Conservation (phyloP, 2,797 vertebrate genomes). For the Sebastes hubbsi region DNA sequence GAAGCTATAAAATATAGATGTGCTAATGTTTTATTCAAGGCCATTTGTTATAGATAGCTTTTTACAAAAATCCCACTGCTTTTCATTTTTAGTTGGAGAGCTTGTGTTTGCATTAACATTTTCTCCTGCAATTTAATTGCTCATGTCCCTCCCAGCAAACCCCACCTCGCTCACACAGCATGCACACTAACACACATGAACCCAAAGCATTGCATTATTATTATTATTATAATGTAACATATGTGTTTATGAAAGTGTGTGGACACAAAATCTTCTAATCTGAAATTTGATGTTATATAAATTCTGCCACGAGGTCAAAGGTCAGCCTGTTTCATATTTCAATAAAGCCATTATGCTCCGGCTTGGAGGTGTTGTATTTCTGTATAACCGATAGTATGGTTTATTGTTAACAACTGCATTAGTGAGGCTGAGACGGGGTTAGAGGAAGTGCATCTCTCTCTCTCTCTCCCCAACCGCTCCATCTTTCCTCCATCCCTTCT, state of each 20-base stretch:
- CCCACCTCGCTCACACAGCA: neutral
- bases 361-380: constrained; percentile 57
- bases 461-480: neutral
- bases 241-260: neutral
- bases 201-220: neutral
- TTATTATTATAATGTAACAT: neutral
- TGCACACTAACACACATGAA: neutral
- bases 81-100: constrained; percentile 58
- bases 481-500: constrained; percentile 18
- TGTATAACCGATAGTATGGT: constrained; percentile 47
- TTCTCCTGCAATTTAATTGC: constrained; percentile 26
- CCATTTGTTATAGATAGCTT: constrained; percentile 78
- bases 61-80: constrained; percentile 62
- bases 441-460: constrained; percentile 59
- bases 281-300: constrained; percentile 34
- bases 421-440: constrained; percentile 62
- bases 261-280: constrained; percentile 16
- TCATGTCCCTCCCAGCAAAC: neutral
- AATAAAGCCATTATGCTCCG: constrained; percentile 56
- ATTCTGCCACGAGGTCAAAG: constrained; percentile 41
- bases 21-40: constrained; percentile 77
- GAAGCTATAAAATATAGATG: constrained; percentile 77
- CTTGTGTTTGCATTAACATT: constrained; percentile 38
- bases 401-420: constrained; percentile 76
- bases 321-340: constrained; percentile 50